These are phyloP conservation scores for Ecliptopera silaceata DNA, from an alignment of 2,888 invertebrate genomes.

Conservation along the genomic window DNA sequence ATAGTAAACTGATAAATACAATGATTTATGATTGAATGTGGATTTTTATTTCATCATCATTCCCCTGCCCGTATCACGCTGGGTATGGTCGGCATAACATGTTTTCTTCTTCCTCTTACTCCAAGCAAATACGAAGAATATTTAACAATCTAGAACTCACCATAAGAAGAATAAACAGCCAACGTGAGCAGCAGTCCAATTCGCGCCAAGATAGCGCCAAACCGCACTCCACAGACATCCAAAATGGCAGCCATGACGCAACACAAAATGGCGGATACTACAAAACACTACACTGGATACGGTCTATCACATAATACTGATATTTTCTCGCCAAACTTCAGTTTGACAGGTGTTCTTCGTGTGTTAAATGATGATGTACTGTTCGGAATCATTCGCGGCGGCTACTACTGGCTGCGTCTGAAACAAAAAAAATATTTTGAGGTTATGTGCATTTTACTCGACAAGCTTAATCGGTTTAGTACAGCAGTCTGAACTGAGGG, in stretches of 20 bases:
- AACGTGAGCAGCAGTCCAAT: slow-evolving; percentile 60
- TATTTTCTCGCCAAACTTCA: slow-evolving; percentile 44
- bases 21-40: too few relatives aligned
- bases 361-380: slow-evolving; percentile 42
- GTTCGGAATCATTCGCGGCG: slow-evolving; percentile 65
- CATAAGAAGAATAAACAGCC: slow-evolving; percentile 73
- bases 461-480: too few relatives aligned
- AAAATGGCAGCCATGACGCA: slow-evolving; percentile 63
- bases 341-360: slow-evolving; percentile 44
- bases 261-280: slow-evolving; percentile 56
- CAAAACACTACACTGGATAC: slow-evolving; percentile 58
- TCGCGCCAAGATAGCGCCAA: slow-evolving; percentile 55
- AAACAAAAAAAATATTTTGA: slow-evolving; percentile 39
- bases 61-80: too few relatives aligned
- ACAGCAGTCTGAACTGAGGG: too few relatives aligned
- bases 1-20: too few relatives aligned
- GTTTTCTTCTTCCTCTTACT: too few relatives aligned
- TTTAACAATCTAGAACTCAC: slow-evolving; percentile 54
- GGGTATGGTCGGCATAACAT: too few relatives aligned
- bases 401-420: slow-evolving; percentile 46
- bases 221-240: slow-evolving; percentile 53
- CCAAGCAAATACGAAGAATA: too few relatives aligned
- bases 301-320: slow-evolving; percentile 71
- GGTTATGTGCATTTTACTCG: background rate
- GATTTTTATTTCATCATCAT: too few relatives aligned